phyloP scores from a whole-genome alignment of 2,888 invertebrate species.

The Ditula angustiorana region DNA sequence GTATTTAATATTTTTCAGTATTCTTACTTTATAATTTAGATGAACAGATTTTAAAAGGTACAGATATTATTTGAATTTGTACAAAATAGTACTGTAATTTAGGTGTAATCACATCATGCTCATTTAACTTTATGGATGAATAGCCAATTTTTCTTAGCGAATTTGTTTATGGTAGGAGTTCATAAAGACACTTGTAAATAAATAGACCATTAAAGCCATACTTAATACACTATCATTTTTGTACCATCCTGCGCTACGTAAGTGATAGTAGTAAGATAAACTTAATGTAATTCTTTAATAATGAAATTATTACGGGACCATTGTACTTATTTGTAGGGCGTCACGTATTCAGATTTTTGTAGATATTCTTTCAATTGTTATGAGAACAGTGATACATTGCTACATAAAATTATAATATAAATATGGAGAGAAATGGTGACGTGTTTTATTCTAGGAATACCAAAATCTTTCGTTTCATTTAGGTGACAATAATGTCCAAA shows the following conservation, averaged over 20 bases:
- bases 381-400: slow-evolving; percentile 26
- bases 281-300: neutral
- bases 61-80: slow-evolving; percentile 25
- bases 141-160: slow-evolving; percentile 7
- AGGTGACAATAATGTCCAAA: too few relatives aligned
- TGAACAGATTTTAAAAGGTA: slow-evolving; percentile 11
- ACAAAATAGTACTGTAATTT: slow-evolving; percentile 32
- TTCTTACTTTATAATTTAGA: slow-evolving; percentile 32
- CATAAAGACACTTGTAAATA: slow-evolving; percentile 29
- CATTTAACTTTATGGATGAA: slow-evolving; percentile 12
- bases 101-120: slow-evolving; percentile 20
- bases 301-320: slow-evolving; percentile 29
- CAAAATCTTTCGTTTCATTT: too few relatives aligned
- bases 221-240: neutral
- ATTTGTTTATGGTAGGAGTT: slow-evolving; percentile 9
- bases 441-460: slow-evolving; percentile 1
- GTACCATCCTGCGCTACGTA: slow-evolving; percentile 12
- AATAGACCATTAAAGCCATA: slow-evolving; percentile 20
- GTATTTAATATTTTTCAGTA: slow-evolving; percentile 32
- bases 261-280: slow-evolving; percentile 8
- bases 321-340: slow-evolving; percentile 29
- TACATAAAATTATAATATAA: slow-evolving; percentile 28
- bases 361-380: slow-evolving; percentile 29
- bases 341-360: slow-evolving; percentile 20
- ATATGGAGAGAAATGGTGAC: slow-evolving; percentile 6